Base-by-base conservation (phyloP, 2,113 vertebrate species). In the Phoxinus phoxinus region DNA sequence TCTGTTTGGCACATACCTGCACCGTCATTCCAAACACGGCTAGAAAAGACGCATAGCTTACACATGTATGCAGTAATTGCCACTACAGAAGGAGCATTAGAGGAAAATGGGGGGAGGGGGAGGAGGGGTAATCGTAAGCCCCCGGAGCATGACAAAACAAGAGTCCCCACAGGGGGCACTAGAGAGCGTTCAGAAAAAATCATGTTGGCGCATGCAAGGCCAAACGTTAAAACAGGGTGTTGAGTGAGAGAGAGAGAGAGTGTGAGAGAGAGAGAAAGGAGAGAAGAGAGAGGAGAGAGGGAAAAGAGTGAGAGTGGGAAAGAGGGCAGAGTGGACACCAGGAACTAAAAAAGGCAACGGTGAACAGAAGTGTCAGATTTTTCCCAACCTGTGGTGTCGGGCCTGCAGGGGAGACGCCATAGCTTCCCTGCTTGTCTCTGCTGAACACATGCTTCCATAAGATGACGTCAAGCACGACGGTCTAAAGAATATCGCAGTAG, bases 371-470 rank as follows among this genome's bases (percentile, higher is more conserved):
- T 92, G 90, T 90, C 92, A 89, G 91, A 92, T 94, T 94, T 85
- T 93, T 95, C 94, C 98, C 96, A 97, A 99, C 98, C 98, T 99
- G 98, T 94, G 96, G 93, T 90, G 95, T 94, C 93, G 95, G 96
- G 95, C 95, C 91, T 85, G 93, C 95, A 90, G 95, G 87, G 93
- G 93, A 94, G 95, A 94, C 89, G 93, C 94, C 96, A 95, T 91
- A 95, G 92, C 93, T 96, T 95, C 96, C 96, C 94, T 95, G 97
- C 96, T 96, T 99, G 95, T 98, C 97, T 96, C 96, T 95, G 96
- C 91, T 97, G 98, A 98, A 97, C 95, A 97, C 96, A 96, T 97
- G 95, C 94, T 98, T 99, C 97, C 97, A 96, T 95, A 99, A 97
- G 97, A 98, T 87, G 96, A 96, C 95, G 95, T 99, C 98, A 97